phyloP scores from a whole-genome alignment of 2,797 vertebrate species.

The Holocentrus rufus region DNA sequence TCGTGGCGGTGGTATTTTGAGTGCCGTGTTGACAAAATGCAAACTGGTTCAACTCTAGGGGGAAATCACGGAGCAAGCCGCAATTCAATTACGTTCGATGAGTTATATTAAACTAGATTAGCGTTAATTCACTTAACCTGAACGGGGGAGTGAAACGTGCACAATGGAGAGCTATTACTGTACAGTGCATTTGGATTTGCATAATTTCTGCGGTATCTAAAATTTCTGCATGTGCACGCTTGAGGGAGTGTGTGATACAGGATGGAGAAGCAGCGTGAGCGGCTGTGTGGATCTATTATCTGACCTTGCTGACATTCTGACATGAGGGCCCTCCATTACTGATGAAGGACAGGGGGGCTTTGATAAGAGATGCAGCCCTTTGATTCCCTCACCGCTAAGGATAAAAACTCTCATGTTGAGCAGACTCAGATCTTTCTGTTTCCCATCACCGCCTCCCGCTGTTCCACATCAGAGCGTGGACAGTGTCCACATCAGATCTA shows the following conservation, averaged over 20 bases:
- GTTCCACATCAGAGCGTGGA: no score
- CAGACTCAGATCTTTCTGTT: no score
- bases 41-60: constrained; percentile 33
- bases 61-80: constrained; percentile 59
- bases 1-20: constrained; percentile 27
- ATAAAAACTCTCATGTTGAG: background rate
- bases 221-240: background rate
- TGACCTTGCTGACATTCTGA: constrained; percentile 9
- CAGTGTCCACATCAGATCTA: no score
- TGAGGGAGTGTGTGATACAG: background rate
- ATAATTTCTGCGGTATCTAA: background rate
- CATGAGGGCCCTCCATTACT: background rate
- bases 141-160: constrained; percentile 29
- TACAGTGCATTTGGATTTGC: background rate
- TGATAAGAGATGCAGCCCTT: background rate
- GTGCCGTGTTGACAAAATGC: constrained; percentile 32
- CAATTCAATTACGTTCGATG: constrained; percentile 51
- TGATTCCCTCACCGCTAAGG: background rate
- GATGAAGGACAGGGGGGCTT: background rate
- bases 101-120: constrained; percentile 49
- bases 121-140: constrained; percentile 49
- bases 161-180: constrained; percentile 18
- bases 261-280: background rate
- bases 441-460: no score
- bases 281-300: background rate